Evolutionary conservation across 2,797 vertebrate species (phyloP), one percentile per base, ranked within the genome.

Genomic region (Dryobates pubescens): DNA sequence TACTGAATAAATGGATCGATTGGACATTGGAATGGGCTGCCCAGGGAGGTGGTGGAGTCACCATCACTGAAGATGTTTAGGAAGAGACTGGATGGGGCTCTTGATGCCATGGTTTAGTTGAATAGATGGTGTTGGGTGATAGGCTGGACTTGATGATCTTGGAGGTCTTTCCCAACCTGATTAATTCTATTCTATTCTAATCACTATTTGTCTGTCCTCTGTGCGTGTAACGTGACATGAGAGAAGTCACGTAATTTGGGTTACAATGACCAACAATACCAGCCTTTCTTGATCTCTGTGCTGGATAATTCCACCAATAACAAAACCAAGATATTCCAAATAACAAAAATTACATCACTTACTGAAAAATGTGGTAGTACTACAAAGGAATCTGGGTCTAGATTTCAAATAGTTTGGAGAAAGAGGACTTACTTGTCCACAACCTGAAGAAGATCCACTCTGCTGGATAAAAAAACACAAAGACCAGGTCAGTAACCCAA

Each of bases 381-480:
- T 9, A 26, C 15, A 71, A 67, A 71, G 12, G 69, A 88, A 62
- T 2, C 13, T 32, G 11, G 1, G 10, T 29, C 4, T 53, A 53
- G 5, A 62, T 87, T 69, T 59, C 26, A 79, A 65, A 62, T 1
- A 67, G 3, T 9, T 77, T 36, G 20, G 8, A 91, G 26, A 65
- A 87, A 74, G 16, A 68, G 2, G 5, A 73, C 96, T 93, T 94
- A 96, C 96, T 76, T 91, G 82, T 86, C 96, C 95, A 81, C 96
- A 96, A 8, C 94, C 4, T 45, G 95, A 85, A 61, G 70, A 1
- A 34, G 54, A 88, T 80, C 47, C 82, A 23, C 89, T 30, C 93
- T 94, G 90, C 6, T 43, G 23, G 29, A 51, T 43, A 27, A 29
- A 15, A 15, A 38, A 54, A 47, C 7, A 41, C 24, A 79, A 49